Percentiles rank a stretch among this genome's conserved stretches.
These are phyloP conservation scores for Eupithecia dodoneata DNA, from an alignment of 2,888 invertebrate species.

Conservation along the genomic window DNA sequence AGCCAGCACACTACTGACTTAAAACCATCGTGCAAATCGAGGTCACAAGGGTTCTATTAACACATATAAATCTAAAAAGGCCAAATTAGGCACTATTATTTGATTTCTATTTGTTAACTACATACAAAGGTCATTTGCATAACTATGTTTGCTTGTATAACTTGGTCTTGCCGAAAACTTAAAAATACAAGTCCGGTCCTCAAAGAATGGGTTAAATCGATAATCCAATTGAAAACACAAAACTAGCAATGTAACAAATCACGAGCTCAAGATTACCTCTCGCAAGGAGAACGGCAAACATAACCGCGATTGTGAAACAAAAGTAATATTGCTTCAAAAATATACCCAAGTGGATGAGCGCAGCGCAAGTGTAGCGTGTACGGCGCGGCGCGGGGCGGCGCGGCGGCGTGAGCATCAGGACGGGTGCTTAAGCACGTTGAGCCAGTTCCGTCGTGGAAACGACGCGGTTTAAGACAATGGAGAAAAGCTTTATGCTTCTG, in stretches of 20 bases:
- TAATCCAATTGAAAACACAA: background rate
- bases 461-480: conserved; percentile 71
- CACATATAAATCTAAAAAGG: background rate
- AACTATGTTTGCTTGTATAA: background rate
- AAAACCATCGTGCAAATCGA: background rate
- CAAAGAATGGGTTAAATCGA: background rate
- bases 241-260: background rate
- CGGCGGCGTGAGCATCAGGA: conserved; percentile 42
- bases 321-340: conserved; percentile 64
- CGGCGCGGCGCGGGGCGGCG: conserved; percentile 30
- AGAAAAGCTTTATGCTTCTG: conserved; percentile 73
- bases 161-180: background rate
- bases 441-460: conserved; percentile 60
- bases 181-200: background rate
- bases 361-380: conserved; percentile 29
- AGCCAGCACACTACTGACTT: background rate
- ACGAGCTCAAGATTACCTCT: conserved; percentile 28
- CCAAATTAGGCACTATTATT: background rate
- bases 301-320: conserved; percentile 61
- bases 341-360: conserved; percentile 52
- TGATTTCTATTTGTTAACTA: background rate
- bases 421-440: conserved; percentile 75
- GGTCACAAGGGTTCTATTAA: background rate
- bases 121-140: background rate
- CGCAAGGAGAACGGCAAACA: conserved; percentile 52